Conservation (phyloP, 2,888 invertebrate species). For the Ceraclea dissimilis region DNA sequence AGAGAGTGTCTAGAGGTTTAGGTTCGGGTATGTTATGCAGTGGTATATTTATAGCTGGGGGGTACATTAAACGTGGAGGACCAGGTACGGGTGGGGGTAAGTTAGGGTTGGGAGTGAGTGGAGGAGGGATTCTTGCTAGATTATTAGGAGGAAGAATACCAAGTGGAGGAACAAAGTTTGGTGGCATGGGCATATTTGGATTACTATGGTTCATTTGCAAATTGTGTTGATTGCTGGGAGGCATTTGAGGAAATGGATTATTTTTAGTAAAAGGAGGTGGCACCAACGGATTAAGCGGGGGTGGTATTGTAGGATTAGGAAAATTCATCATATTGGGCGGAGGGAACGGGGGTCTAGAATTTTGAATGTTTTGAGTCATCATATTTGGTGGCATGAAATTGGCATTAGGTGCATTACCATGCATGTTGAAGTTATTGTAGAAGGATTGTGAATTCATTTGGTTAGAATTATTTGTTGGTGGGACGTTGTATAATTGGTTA, state of each 20-base stretch:
- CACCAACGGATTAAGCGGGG: background rate
- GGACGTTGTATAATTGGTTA: background rate
- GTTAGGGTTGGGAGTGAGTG: conserved; percentile 25
- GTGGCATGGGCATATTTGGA: background rate
- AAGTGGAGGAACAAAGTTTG: background rate
- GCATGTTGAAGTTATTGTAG: too few relatives aligned
- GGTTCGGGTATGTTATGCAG: conserved; percentile 29
- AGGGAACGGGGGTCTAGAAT: background rate
- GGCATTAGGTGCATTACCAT: too few relatives aligned
- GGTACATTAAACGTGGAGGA: conserved; percentile 38
- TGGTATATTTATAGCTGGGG: conserved; percentile 30
- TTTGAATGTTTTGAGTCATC: too few relatives aligned
- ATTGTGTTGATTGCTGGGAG: background rate
- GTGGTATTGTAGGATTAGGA: background rate
- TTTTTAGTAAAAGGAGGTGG: background rate
- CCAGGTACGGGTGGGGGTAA: conserved; percentile 50
- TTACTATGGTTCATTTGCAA: background rate
- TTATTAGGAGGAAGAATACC: background rate
- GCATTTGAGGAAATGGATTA: background rate
- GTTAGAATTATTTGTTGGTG: too few relatives aligned
- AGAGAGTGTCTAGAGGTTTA: conserved; percentile 23
- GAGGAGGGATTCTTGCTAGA: background rate
- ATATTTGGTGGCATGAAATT: too few relatives aligned
- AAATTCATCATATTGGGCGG: background rate
- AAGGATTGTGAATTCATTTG: too few relatives aligned